Conservation (phyloP, 2,113 vertebrate genomes). For the Micronycteris hirsuta region DNA sequence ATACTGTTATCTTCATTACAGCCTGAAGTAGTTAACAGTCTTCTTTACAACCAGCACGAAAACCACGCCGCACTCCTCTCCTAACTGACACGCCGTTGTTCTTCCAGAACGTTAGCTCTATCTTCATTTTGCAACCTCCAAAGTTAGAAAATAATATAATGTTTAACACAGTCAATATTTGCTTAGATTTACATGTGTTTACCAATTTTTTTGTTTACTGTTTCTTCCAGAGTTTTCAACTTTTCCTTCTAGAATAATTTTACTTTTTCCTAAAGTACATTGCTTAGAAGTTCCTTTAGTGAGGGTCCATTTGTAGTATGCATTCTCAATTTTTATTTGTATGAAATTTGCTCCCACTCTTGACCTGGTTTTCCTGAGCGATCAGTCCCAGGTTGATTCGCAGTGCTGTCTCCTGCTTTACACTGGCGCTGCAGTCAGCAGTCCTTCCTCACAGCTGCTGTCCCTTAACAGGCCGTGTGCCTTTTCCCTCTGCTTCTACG, state of each 20-base stretch:
- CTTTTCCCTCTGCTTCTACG: neutral
- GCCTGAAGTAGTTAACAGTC: neutral
- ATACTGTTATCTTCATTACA: neutral
- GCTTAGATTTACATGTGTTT: neutral
- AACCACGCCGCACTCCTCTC: neutral
- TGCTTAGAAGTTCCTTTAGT: neutral
- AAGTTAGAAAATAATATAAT: neutral
- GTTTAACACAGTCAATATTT: neutral
- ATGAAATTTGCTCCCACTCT: neutral
- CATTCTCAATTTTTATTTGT: neutral
- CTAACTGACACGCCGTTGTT: neutral
- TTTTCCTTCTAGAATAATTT: neutral
- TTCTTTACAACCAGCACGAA: neutral
- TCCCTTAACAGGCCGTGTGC: neutral
- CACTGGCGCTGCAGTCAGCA: neutral
- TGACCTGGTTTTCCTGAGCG: neutral
- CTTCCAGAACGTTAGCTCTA: neutral
- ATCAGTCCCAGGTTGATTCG: neutral
- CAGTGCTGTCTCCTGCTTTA: neutral
- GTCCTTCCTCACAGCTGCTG: neutral
- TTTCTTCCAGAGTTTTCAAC: neutral
- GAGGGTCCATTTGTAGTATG: neutral
- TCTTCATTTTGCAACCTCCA: neutral
- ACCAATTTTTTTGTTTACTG: neutral
- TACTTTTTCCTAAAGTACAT: neutral